Evolutionary conservation across 30 jellyfish, hydroid and myxozoan genomes (phyloP), one percentile per base, ranked within the genome.

Genomic region (Mastigias papua): DNA sequence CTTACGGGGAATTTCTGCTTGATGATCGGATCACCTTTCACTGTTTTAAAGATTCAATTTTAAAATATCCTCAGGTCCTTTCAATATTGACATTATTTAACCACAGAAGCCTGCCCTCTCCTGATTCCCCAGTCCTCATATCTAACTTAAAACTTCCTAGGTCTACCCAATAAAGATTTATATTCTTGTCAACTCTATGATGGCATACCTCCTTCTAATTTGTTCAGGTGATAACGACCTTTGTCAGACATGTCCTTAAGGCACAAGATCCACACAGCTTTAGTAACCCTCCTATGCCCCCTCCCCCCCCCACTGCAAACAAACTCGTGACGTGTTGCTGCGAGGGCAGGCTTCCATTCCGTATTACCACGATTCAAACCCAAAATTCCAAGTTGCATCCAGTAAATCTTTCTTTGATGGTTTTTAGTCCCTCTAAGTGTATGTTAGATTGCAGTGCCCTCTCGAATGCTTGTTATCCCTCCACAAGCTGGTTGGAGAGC

Each of bases 21-120:
- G 37, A 11, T 63, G 74, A 63, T 63, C 74, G 74, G 74, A 63
- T 63, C 74, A 63, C 20, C 27, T 63, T 63, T 63, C 74, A 63
- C 35, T 63, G 74, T 63, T 0, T 63, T 1, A 23, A 63, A 17
- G 74, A 63, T 63, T 63, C 74, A n/a, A 8, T 25, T 63, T 27
- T 19, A 63, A 23, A 63, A 17, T 1, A 17, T 9, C 13, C 46
- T 17, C 42, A 63, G 46, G 19, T 63, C 42, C 23, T 63, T 63
- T n/a, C 74, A 63, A 63, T 22, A 22, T 23, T 23, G 74, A 63
- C 74, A 63, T 11, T 37, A 63, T 26, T 26, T 63, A 23, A 23
- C 3, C 9, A 8, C 37, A n/a, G 42, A 63, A 27, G 3, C 35
- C 74, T 63, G 74, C 42, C 74, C 42, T 63, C 74, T 63, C 0